phyloP scores from a whole-genome alignment of 1,140 invertebrate species.

The Propsilocerus akamusi region DNA sequence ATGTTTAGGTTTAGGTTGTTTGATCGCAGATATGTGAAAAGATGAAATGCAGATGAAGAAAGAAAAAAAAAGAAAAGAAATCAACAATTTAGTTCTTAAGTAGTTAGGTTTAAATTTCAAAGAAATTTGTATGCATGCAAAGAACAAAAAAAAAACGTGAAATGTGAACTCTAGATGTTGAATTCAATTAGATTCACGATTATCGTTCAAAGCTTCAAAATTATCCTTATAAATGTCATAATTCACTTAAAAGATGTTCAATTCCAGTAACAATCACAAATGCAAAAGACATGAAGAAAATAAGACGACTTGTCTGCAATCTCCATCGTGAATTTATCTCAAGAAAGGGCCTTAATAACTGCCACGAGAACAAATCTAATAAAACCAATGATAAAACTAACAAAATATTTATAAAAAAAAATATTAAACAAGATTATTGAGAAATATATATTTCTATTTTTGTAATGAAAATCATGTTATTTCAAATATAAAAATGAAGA shows the following conservation, averaged over 20 bases:
- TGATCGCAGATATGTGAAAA: too few species aligned
- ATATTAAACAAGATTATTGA: not conserved
- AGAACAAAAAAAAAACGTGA: not conserved
- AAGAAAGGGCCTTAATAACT: slow-evolving; percentile 1
- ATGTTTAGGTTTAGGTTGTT: slow-evolving; percentile 1
- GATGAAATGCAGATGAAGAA: not conserved
- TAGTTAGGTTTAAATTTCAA: slow-evolving; percentile 4
- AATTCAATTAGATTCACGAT: too few species aligned
- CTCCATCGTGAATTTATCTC: too few species aligned
- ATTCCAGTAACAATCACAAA: too few species aligned
- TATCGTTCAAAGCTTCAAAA: too few species aligned
- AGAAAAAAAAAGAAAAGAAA: too few species aligned
- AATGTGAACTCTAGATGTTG: too few species aligned
- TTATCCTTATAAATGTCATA: too few species aligned
- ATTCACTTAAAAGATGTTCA: too few species aligned
- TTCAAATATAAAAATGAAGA: slow-evolving; percentile 3
- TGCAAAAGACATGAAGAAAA: too few species aligned
- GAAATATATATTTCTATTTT: slow-evolving; percentile 4
- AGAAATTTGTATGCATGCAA: too few species aligned
- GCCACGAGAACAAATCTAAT: not conserved
- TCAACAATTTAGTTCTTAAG: slow-evolving; percentile 4
- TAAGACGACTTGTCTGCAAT: too few species aligned
- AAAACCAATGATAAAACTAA: not conserved
- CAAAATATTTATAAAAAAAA: slow-evolving; percentile 2
- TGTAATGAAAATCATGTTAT: slow-evolving; percentile 3